Conservation (phyloP, 2,888 invertebrate species). For the Bellardia pandia region DNA sequence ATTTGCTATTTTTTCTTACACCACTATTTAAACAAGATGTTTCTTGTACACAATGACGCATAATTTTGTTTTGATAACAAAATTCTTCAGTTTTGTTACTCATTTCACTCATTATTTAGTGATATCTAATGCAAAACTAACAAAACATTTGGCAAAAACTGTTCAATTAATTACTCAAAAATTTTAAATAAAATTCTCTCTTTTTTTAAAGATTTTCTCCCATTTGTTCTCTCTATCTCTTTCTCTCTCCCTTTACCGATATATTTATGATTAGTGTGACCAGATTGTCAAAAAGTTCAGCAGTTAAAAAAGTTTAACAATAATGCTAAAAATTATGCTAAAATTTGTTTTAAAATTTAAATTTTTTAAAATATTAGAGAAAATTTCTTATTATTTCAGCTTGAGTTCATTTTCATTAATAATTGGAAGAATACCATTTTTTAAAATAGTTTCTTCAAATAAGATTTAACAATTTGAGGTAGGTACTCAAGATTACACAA, state of each 20-base stretch:
- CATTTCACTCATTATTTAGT: background rate
- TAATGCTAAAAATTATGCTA: too few species aligned
- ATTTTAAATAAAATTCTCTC: background rate
- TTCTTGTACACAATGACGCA: slow-evolving; percentile 1
- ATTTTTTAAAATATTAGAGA: too few species aligned
- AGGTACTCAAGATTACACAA: too few species aligned
- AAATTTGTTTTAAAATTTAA: too few species aligned
- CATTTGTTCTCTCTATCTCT: background rate
- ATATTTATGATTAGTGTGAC: background rate
- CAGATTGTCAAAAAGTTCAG: too few species aligned
- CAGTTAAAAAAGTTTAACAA: too few species aligned
- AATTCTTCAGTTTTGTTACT: background rate
- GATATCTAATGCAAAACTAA: background rate
- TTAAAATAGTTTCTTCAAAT: too few species aligned
- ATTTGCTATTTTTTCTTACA: background rate
- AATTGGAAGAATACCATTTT: too few species aligned
- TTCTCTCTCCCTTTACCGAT: background rate
- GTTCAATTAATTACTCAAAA: background rate
- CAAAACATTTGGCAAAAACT: background rate
- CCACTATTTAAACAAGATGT: background rate
- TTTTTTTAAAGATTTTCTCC: background rate
- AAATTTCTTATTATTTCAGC: too few species aligned
- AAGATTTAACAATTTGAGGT: too few species aligned
- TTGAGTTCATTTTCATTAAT: too few species aligned
- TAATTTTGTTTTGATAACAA: slow-evolving; percentile 9